A percentile compares a stretch with the other conserved stretches of the same genome.
These are phyloP conservation scores for Labrus mixtus DNA, from an alignment of 2,113 vertebrate genomes.

Conservation along the genomic window DNA sequence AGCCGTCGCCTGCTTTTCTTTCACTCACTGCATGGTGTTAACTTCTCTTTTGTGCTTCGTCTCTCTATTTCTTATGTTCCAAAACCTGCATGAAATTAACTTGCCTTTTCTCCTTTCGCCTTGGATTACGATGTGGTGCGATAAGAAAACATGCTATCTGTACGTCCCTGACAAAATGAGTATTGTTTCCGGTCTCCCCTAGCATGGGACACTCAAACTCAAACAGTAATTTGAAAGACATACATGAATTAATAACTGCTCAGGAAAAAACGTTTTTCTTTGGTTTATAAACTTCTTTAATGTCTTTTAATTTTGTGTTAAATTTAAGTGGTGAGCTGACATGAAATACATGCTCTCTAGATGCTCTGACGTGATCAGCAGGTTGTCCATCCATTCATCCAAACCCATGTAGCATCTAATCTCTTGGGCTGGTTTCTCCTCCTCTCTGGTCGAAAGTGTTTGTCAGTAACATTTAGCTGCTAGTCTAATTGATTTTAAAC, in stretches of 20 bases:
- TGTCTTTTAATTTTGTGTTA: not conserved
- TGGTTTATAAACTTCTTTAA: too few relatives aligned
- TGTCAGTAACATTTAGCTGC: not conserved
- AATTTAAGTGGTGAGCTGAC: not conserved
- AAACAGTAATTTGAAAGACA: too few relatives aligned
- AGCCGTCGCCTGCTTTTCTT: not conserved
- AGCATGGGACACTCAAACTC: too few relatives aligned
- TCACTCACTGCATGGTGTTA: constrained; percentile 35
- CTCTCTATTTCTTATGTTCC: not conserved
- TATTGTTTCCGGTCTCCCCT: too few relatives aligned
- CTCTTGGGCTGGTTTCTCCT: not conserved
- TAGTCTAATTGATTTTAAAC: not conserved
- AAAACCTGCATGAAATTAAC: constrained; percentile 33
- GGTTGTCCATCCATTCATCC: not conserved
- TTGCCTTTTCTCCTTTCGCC: not conserved
- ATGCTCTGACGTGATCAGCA: too few relatives aligned
- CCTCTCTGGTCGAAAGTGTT: not conserved
- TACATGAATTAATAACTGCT: too few relatives aligned
- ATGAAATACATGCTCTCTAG: not conserved
- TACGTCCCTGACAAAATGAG: too few relatives aligned
- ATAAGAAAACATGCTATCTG: not conserved
- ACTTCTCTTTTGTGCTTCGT: not conserved
- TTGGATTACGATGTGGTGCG: not conserved
- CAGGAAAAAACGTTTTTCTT: too few relatives aligned
- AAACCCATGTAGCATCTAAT: not conserved